phyloP scores from a whole-genome alignment of 1,140 invertebrate species.

The Drosophila repletoides region DNA sequence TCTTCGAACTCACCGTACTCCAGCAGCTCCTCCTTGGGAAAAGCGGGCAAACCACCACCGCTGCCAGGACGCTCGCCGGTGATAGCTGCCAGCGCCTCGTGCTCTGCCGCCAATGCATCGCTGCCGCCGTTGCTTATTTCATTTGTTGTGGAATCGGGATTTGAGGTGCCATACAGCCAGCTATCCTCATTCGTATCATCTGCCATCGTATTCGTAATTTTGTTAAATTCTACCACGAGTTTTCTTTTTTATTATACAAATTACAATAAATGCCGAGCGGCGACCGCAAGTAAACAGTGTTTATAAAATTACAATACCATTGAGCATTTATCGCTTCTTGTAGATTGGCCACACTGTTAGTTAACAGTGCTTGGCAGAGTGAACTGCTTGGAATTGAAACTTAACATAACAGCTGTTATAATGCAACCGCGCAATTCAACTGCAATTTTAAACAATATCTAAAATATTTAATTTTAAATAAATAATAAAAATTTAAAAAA shows the following conservation, averaged over 20 bases:
- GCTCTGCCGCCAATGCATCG: conserved; percentile 48
- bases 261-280: conserved; percentile 19
- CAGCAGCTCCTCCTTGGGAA: conserved; percentile 56
- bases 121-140: conserved; percentile 56
- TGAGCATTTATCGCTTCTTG: background rate
- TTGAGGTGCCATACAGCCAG: conserved; percentile 89
- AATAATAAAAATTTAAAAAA: no score
- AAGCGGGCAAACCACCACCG: conserved; percentile 15
- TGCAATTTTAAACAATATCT: background rate
- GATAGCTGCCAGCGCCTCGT: conserved; percentile 80
- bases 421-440: background rate
- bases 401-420: conserved; percentile 12
- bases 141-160: conserved; percentile 81
- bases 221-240: conserved; percentile 5
- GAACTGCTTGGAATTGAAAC: conserved; percentile 6
- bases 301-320: conserved; percentile 14
- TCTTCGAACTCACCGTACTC: conserved; percentile 73
- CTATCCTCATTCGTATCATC: conserved; percentile 89
- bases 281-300: conserved; percentile 39
- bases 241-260: conserved; percentile 7
- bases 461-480: background rate
- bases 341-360: conserved; percentile 18
- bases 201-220: conserved; percentile 72
- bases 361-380: background rate
- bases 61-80: conserved; percentile 48